Conservation (phyloP, 2,797 vertebrate species). For the Paratrypauchen microcephalus region DNA sequence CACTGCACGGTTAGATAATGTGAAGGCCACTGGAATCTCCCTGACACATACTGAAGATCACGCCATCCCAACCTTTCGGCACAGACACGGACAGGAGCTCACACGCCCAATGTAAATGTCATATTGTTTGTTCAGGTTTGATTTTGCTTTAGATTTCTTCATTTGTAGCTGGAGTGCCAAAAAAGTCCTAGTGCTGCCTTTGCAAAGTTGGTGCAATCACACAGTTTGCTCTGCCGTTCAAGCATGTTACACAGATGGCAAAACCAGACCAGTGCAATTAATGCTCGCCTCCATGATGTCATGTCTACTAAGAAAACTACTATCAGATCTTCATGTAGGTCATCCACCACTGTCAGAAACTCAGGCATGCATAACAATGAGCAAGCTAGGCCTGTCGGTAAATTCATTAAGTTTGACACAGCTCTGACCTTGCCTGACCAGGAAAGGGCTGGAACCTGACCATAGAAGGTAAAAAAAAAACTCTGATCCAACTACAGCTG, state of each 20-base stretch:
- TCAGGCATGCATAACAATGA: not conserved
- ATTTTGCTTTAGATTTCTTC: not conserved
- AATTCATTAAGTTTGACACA: not conserved
- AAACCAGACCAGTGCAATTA: not conserved
- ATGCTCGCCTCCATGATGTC: constrained; percentile 1
- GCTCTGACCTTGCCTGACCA: too few relatives aligned
- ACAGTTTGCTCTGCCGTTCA: constrained; percentile 20
- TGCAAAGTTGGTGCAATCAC: constrained; percentile 22
- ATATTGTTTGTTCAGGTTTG: constrained; percentile 20
- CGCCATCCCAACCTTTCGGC: constrained; percentile 32
- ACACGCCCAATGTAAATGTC: constrained; percentile 15
- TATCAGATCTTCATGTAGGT: constrained; percentile 13
- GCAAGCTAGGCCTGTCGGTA: not conserved
- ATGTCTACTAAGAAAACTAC: constrained; percentile 8
- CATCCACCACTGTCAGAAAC: not conserved
- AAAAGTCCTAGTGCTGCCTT: not conserved
- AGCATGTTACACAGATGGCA: constrained; percentile 14
- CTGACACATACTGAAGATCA: constrained; percentile 54
- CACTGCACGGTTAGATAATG: constrained; percentile 30
- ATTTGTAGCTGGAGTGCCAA: not conserved
- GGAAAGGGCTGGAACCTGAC: too few relatives aligned
- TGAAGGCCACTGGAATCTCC: constrained; percentile 52
- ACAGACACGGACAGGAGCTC: constrained; percentile 16
- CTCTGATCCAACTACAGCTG: too few relatives aligned
- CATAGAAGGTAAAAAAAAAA: too few relatives aligned